Conservation (phyloP, 2,113 vertebrate genomes). For the Trochalopteron elliotii region DNA sequence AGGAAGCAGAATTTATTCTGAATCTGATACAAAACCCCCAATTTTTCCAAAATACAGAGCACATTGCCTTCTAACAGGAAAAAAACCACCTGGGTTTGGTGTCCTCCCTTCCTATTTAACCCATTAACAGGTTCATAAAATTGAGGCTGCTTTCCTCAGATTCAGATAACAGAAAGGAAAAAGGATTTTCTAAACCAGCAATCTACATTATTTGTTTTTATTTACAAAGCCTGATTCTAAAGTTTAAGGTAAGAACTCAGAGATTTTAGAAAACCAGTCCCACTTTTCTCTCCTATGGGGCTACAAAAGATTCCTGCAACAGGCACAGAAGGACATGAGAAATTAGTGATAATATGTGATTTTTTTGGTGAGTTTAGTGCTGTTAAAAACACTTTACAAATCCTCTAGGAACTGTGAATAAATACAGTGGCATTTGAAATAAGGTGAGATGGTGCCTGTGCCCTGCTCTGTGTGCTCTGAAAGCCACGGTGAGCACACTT, state of each 20-base stretch:
- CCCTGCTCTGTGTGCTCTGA: neutral
- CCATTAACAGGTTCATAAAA: neutral
- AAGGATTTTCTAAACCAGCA: neutral
- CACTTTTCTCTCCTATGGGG: neutral
- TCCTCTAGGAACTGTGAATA: neutral
- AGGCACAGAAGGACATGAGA: neutral
- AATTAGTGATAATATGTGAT: fast-evolving
- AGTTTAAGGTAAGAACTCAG: neutral
- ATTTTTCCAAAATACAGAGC: neutral
- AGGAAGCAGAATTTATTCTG: neutral
- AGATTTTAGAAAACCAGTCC: neutral
- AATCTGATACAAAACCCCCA: neutral
- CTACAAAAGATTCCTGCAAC: neutral
- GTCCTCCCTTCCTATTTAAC: neutral
- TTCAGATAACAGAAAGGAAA: neutral
- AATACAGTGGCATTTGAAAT: neutral
- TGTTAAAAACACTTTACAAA: neutral
- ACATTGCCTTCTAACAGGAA: neutral
- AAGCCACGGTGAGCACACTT: neutral
- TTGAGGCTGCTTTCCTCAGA: neutral
- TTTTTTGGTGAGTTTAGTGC: neutral
- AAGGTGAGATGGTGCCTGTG: neutral
- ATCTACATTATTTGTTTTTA: neutral
- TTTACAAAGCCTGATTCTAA: neutral
- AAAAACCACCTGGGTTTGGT: neutral